Percentiles rank a stretch among this genome's conserved stretches.
phyloP scores from a whole-genome alignment of 2,797 vertebrate species.

The Xiphorhynchus erythropygius region DNA sequence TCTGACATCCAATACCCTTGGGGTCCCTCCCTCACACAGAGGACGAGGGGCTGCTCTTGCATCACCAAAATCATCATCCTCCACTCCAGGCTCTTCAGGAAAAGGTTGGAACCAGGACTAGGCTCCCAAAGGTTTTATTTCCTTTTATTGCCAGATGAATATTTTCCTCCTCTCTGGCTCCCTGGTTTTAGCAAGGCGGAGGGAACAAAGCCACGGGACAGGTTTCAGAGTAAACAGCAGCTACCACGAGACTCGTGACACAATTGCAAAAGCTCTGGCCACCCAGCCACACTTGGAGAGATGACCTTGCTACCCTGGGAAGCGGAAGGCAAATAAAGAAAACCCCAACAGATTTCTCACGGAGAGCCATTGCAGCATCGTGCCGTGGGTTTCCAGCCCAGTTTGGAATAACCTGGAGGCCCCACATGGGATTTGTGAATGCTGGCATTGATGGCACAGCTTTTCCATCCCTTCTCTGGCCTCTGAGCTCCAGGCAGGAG shows the following conservation, averaged over 20 bases:
- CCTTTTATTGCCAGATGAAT: neutral
- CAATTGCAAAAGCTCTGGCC: neutral
- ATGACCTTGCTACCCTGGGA: neutral
- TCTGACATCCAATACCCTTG: neutral
- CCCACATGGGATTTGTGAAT: neutral
- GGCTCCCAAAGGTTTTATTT: neutral
- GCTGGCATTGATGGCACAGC: neutral
- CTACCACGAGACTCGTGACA: neutral
- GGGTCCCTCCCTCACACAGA: neutral
- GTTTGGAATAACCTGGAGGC: neutral
- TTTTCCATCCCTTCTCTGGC: neutral
- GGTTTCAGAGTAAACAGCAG: slow-evolving; percentile 43
- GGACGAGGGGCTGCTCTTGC: neutral
- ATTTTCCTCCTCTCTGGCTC: neutral
- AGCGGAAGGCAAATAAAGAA: neutral
- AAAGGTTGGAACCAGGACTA: neutral
- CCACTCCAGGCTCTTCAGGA: neutral
- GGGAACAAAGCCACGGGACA: neutral
- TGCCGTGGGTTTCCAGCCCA: accelerated
- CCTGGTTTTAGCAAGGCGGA: neutral
- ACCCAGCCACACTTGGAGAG: neutral
- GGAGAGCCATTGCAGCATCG: neutral
- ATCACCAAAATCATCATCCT: accelerated
- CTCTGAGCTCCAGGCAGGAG: neutral
- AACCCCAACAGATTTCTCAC: neutral